Conservation (phyloP, 1,140 invertebrate genomes). For the Panulirus ornatus region DNA sequence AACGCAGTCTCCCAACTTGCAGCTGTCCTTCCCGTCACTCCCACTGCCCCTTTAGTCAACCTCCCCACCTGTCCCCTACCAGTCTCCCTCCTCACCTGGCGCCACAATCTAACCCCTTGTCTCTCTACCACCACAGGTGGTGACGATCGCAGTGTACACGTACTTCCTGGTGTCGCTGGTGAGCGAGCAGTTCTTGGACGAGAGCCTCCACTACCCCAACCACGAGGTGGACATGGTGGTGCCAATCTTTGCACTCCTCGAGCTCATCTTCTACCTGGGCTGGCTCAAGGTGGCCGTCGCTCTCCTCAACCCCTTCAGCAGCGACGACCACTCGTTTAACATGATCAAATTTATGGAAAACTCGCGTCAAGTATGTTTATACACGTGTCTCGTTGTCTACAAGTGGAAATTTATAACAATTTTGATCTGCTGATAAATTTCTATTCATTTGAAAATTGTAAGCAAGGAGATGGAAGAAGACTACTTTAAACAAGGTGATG, state of each 20-base stretch:
- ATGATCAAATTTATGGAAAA: conserved; percentile 33
- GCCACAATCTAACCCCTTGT: no score
- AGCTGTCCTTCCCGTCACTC: not conserved
- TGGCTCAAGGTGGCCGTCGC: conserved; percentile 34
- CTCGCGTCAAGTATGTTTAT: conserved; percentile 13
- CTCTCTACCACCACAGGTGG: conserved; percentile 18
- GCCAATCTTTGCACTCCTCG: conserved; percentile 27
- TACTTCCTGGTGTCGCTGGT: conserved; percentile 44
- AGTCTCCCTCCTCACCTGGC: not conserved
- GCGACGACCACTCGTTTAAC: conserved; percentile 39
- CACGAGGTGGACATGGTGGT: conserved; percentile 29
- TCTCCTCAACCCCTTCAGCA: conserved; percentile 45
- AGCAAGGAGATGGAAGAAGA: no score
- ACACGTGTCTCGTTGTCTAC: no score
- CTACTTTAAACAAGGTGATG: no score
- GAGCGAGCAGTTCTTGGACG: conserved; percentile 39
- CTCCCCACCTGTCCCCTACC: no score
- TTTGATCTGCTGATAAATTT: no score
- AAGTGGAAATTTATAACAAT: no score
- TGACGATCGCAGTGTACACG: conserved; percentile 39
- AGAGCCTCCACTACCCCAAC: not conserved
- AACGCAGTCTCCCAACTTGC: not conserved
- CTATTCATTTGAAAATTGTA: no score
- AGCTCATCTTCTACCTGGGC: conserved; percentile 42
- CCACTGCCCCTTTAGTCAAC: no score